These are phyloP conservation scores for Spheniscus humboldti DNA, from an alignment of 2,797 vertebrate genomes.

Conservation along the genomic window DNA sequence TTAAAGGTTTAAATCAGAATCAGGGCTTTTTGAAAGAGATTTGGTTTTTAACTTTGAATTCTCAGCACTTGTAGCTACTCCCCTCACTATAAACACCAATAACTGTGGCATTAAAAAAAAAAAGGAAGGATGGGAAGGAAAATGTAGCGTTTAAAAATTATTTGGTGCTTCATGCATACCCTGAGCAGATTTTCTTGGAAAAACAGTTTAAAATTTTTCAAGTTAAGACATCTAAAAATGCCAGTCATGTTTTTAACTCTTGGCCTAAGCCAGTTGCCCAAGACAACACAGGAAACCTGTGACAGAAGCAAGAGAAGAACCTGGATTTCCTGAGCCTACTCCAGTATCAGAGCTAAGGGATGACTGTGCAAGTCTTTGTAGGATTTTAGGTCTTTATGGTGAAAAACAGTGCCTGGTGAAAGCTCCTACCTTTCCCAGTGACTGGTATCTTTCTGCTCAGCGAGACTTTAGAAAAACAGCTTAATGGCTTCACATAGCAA, in stretches of 20 bases:
- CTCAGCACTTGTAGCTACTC: not conserved
- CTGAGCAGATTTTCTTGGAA: not conserved
- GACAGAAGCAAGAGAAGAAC: not conserved
- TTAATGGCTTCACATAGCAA: not conserved
- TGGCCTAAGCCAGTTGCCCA: not conserved
- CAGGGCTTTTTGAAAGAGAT: not conserved
- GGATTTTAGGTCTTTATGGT: not conserved
- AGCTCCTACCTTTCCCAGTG: not conserved
- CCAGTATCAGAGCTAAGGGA: not conserved
- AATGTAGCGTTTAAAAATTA: not conserved
- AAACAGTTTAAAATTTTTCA: not conserved
- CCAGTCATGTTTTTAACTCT: not conserved
- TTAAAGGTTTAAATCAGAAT: not conserved
- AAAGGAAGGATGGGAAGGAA: not conserved
- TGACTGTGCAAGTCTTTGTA: not conserved
- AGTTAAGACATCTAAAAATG: not conserved
- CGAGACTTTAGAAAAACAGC: not conserved
- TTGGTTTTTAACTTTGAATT: not conserved
- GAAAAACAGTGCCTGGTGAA: not conserved
- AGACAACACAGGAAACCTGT: not conserved
- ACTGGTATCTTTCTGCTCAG: not conserved
- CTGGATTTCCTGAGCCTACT: not conserved
- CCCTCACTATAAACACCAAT: not conserved
- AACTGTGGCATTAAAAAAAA: not conserved
- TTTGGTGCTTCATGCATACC: not conserved